phyloP scores from a whole-genome alignment of 2,888 invertebrate genomes.

The Hypolimnas misippus region DNA sequence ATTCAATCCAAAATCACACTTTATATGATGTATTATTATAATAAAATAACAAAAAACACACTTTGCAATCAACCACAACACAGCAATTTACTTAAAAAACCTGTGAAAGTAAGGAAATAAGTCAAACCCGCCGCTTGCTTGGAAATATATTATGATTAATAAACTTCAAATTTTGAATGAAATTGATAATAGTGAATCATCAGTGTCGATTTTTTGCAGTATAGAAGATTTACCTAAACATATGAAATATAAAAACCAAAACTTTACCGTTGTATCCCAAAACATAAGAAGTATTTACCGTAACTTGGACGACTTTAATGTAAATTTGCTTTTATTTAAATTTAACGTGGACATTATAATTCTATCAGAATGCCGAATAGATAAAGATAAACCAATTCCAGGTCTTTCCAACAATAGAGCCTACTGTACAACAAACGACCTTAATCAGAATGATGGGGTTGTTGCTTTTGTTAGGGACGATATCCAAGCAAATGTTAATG shows the following conservation, averaged over 20 bases:
- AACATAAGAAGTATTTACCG: slow-evolving; percentile 6
- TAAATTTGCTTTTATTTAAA: slow-evolving; percentile 2
- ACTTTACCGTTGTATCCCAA: no score
- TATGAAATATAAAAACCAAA: not conserved
- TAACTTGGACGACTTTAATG: not conserved
- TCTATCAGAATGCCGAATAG: slow-evolving; percentile 8
- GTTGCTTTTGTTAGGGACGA: slow-evolving; percentile 11
- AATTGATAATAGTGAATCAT: not conserved
- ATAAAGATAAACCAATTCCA: slow-evolving; percentile 16
- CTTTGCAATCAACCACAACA: not conserved
- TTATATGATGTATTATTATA: not conserved
- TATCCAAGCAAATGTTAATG: slow-evolving; percentile 4
- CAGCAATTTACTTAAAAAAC: no score
- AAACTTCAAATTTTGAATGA: not conserved
- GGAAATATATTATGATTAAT: not conserved
- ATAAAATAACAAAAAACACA: not conserved
- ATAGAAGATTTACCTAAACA: not conserved
- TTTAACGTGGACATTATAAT: slow-evolving; percentile 9
- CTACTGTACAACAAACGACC: not conserved
- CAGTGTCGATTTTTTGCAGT: not conserved
- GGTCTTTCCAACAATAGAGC: not conserved
- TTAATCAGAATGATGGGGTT: not conserved
- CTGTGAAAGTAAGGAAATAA: not conserved
- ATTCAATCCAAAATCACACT: not conserved
- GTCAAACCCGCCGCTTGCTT: not conserved